A percentile compares a stretch with the other conserved stretches of the same genome.
Conservation (phyloP, 2,888 invertebrate genomes). For the Chalcosyrphus nemorum region DNA sequence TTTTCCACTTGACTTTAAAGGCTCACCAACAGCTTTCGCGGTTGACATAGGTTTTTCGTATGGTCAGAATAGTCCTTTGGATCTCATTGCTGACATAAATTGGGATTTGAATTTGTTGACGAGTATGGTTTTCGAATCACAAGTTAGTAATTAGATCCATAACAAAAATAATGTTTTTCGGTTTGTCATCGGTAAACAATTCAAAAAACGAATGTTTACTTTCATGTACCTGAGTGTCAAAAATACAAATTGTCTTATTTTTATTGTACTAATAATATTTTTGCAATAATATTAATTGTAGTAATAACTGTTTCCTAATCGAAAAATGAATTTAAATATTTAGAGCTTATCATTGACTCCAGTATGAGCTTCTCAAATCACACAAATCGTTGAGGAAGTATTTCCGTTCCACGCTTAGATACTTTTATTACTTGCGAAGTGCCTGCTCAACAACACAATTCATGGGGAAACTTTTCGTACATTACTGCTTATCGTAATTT, state of each 20-base stretch:
- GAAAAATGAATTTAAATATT: no score
- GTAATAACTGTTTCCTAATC: neutral
- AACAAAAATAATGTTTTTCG: neutral
- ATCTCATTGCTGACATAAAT: conserved; percentile 6
- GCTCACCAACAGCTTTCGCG: no score
- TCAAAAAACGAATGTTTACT: neutral
- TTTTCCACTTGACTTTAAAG: no score
- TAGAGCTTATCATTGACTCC: no score
- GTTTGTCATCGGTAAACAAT: conserved; percentile 2
- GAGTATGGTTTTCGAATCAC: neutral
- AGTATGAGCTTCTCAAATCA: no score
- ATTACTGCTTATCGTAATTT: neutral
- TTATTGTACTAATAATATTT: neutral
- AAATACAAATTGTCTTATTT: neutral
- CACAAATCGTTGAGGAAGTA: neutral
- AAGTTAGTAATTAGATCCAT: neutral
- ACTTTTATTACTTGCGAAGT: neutral
- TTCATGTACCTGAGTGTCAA: neutral
- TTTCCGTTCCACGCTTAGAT: neutral
- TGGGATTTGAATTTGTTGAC: conserved; percentile 4
- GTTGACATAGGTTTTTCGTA: neutral
- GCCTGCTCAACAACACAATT: neutral
- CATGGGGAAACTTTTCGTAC: neutral
- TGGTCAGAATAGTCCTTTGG: neutral
- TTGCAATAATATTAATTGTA: neutral